Evolutionary conservation across 2,797 vertebrate species (phyloP).

Genomic region (Eulemur coronatus): DNA sequence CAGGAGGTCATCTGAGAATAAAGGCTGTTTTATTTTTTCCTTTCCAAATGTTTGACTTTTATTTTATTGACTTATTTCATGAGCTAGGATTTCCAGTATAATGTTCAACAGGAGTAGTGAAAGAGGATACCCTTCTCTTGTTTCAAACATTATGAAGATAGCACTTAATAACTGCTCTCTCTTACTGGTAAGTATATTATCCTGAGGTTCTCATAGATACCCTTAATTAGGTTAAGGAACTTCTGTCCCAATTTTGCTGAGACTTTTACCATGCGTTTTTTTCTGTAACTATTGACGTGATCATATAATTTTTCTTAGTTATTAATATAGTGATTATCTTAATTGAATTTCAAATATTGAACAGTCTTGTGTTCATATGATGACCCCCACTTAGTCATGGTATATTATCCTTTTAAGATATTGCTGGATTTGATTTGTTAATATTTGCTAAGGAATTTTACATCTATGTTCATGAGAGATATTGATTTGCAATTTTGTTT

Average conservation of each 20-base stretch:
- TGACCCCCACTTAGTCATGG: background rate
- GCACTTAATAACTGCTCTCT: background rate
- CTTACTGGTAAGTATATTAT: background rate
- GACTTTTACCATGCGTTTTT: background rate
- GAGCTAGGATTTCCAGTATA: background rate
- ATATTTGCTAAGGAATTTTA: background rate
- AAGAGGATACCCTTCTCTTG: background rate
- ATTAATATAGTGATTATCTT: background rate
- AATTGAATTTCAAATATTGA: background rate
- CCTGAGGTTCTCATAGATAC: background rate
- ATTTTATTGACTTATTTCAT: background rate
- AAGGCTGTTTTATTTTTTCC: background rate
- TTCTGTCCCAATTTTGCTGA: background rate
- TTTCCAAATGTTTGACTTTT: background rate
- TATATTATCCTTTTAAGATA: background rate
- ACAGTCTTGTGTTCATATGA: background rate
- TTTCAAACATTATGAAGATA: background rate
- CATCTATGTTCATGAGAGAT: background rate
- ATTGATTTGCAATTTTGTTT: background rate
- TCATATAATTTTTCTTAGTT: background rate
- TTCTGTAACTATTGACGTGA: background rate
- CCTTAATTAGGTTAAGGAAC: background rate
- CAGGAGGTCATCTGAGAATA: background rate
- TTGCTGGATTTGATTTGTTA: background rate
- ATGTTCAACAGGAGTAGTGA: background rate